phyloP scores from a whole-genome alignment of 2,797 vertebrate species.

The Nasua narica region DNA sequence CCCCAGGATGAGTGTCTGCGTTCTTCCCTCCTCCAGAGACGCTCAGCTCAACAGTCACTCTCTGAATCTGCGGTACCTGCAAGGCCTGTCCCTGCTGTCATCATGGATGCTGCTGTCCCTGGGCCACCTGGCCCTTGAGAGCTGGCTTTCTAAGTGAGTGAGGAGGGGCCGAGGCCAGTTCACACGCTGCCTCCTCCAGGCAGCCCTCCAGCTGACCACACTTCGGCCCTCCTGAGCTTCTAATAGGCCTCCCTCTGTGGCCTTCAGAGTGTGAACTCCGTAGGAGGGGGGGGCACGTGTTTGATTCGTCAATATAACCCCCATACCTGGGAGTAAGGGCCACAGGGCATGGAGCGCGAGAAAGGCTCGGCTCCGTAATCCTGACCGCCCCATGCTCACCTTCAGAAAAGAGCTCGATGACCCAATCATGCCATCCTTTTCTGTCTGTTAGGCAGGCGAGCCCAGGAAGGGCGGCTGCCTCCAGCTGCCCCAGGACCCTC shows the following conservation, averaged over 20 bases:
- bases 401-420: not conserved
- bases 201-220: not conserved
- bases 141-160: not conserved
- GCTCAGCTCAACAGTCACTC: not conserved
- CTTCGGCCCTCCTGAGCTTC: not conserved
- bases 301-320: not conserved
- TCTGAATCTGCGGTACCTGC: not conserved
- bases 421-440: not conserved
- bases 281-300: not conserved
- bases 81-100: not conserved
- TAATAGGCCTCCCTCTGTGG: not conserved
- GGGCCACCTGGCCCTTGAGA: not conserved
- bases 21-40: not conserved
- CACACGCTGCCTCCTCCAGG: fast-evolving
- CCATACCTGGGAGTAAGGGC: too few species aligned
- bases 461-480: not conserved
- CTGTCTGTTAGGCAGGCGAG: not conserved
- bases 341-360: not conserved
- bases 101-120: not conserved
- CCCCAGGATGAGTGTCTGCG: not conserved
- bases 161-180: not conserved
- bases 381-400: not conserved
- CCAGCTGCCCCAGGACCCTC: too few species aligned
- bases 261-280: not conserved
- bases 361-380: not conserved